These are phyloP conservation scores for Hapalemur alaotrensis DNA, from an alignment of 2,797 vertebrate genomes.

Conservation along the genomic window DNA sequence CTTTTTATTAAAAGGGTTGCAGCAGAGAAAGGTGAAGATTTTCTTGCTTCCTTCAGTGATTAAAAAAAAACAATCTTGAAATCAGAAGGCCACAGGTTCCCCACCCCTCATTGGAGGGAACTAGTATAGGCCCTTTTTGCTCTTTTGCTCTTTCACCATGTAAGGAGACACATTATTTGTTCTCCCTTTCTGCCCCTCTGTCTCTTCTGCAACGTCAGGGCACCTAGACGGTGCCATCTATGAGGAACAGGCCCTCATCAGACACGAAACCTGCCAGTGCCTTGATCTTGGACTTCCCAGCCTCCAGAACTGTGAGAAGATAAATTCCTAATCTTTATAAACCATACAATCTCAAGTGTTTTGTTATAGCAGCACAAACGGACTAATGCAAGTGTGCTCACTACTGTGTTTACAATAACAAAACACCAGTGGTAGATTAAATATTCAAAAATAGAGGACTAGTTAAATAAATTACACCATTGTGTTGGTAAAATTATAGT, in stretches of 20 bases:
- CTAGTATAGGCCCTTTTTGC: background rate
- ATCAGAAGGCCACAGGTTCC: no score
- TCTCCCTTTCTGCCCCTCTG: background rate
- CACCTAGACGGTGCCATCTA: no score
- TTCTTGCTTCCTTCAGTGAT: no score
- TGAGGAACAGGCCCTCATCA: background rate
- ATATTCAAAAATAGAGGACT: background rate
- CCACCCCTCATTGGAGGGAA: no score
- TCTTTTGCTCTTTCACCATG: background rate
- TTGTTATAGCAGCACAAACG: background rate
- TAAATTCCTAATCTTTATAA: background rate
- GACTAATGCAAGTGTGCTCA: background rate
- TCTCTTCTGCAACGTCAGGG: background rate
- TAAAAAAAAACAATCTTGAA: no score
- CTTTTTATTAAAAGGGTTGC: no score
- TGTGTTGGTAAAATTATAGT: background rate
- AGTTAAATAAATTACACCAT: background rate
- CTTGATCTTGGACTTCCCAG: background rate
- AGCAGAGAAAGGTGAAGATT: no score
- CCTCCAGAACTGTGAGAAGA: background rate
- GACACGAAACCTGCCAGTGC: no score
- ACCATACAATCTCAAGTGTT: background rate
- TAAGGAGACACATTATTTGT: background rate
- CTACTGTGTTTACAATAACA: background rate
- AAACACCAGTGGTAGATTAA: background rate